phyloP scores from a whole-genome alignment of 2,797 vertebrate species.

The Ataeniobius toweri region DNA sequence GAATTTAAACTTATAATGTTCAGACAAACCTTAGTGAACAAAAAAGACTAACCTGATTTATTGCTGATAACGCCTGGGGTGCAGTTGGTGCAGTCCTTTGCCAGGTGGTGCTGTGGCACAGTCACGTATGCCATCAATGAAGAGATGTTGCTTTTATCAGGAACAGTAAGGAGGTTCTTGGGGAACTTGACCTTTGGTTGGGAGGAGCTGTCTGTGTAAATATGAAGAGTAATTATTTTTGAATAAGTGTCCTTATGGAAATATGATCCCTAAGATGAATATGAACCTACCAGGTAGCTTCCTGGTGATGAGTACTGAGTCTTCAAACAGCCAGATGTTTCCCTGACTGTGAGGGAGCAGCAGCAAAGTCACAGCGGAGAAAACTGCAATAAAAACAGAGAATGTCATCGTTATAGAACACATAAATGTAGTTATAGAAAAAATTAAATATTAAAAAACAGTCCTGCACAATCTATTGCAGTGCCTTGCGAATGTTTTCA shows the following conservation, averaged over 20 bases:
- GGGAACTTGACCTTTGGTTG: slow-evolving; percentile 90
- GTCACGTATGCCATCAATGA: slow-evolving; percentile 90
- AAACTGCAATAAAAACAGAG: slow-evolving; percentile 79
- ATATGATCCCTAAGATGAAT: not conserved
- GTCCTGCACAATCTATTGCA: too few species aligned
- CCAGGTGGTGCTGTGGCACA: slow-evolving; percentile 84
- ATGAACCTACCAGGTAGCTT: slow-evolving; percentile 85
- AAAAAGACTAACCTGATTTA: slow-evolving; percentile 81
- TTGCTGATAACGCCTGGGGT: slow-evolving; percentile 84
- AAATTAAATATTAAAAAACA: too few species aligned
- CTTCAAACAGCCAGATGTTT: slow-evolving; percentile 95
- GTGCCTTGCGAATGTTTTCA: too few species aligned
- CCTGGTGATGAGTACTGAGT: slow-evolving; percentile 90
- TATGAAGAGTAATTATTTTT: not conserved
- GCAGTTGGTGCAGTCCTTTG: slow-evolving; percentile 84
- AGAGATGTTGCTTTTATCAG: slow-evolving; percentile 81
- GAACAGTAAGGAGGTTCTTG: slow-evolving; percentile 84
- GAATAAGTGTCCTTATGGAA: not conserved
- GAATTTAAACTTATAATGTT: not conserved
- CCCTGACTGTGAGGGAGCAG: slow-evolving; percentile 94
- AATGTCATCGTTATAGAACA: not conserved
- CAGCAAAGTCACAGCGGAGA: slow-evolving; percentile 90
- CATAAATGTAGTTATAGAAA: too few species aligned
- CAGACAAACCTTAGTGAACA: not conserved
- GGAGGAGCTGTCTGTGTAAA: slow-evolving; percentile 83